Conservation (phyloP, 2,888 invertebrate genomes). For the Agrochola lychnidis region DNA sequence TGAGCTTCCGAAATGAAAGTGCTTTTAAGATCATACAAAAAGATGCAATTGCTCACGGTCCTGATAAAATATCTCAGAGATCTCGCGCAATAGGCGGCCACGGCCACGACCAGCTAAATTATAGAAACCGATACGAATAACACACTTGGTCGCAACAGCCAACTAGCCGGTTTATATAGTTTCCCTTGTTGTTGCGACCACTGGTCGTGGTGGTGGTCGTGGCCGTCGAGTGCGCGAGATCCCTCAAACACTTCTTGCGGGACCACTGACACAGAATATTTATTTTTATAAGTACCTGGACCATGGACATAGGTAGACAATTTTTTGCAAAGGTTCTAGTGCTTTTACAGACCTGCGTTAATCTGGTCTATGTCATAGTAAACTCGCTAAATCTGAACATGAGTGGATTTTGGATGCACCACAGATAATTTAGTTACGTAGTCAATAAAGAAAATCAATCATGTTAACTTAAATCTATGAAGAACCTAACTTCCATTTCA, state of each 20-base stretch:
- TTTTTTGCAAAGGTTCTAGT: not conserved
- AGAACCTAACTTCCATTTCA: not conserved
- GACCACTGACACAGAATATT: too few species aligned
- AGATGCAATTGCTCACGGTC: not conserved
- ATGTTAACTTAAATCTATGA: not conserved
- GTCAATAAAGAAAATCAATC: not conserved
- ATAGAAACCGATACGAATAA: too few species aligned
- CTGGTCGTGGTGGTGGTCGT: too few species aligned
- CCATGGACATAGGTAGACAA: not conserved
- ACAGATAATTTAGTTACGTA: not conserved
- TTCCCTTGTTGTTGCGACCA: too few species aligned
- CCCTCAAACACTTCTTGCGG: not conserved
- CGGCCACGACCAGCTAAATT: too few species aligned
- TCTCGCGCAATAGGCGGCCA: too few species aligned
- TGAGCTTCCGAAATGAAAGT: constrained; percentile 11
- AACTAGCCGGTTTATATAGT: too few species aligned
- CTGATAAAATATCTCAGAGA: constrained; percentile 7
- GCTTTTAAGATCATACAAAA: constrained; percentile 6
- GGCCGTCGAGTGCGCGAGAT: too few species aligned
- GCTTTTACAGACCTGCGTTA: not conserved
- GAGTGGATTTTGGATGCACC: not conserved
- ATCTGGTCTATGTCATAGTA: too few species aligned
- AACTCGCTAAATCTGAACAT: not conserved
- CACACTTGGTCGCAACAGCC: too few species aligned
- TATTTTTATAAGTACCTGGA: not conserved